These are phyloP conservation scores for Nematopogon swammerdamellus DNA, from an alignment of 2,888 invertebrate genomes.

Conservation along the genomic window DNA sequence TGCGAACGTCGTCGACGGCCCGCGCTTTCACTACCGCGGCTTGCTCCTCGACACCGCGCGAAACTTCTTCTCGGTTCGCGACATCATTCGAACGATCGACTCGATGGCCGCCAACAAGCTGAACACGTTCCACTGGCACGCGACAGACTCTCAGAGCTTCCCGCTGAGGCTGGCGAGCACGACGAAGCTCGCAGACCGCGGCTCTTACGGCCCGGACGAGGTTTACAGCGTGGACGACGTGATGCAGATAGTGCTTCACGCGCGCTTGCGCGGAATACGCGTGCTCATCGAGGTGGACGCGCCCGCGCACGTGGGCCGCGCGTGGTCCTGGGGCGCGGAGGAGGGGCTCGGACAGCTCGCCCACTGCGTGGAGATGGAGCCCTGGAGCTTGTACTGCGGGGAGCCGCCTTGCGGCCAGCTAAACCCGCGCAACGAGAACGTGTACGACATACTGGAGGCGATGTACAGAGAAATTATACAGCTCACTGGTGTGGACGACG, in stretches of 20 bases:
- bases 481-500: conserved; percentile 70
- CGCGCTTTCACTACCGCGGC: conserved; percentile 76
- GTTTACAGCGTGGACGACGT: conserved; percentile 71
- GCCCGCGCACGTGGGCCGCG: conserved; percentile 85
- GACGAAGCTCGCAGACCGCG: conserved; percentile 77
- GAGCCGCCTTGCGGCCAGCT: conserved; percentile 87
- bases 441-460: conserved; percentile 68
- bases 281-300: conserved; percentile 88
- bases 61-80: conserved; percentile 77
- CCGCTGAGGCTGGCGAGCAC: conserved; percentile 75
- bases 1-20: conserved; percentile 71
- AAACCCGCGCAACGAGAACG: conserved; percentile 76
- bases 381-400: conserved; percentile 77
- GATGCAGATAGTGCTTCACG: conserved; percentile 70
- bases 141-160: conserved; percentile 90
- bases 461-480: conserved; percentile 73
- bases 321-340: conserved; percentile 79
- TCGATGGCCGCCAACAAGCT: conserved; percentile 89
- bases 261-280: conserved; percentile 77
- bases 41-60: conserved; percentile 88
- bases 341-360: conserved; percentile 75
- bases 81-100: conserved; percentile 71
- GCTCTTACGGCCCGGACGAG: conserved; percentile 80
- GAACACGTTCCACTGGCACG: conserved; percentile 93
- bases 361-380: conserved; percentile 76